These are phyloP conservation scores for Austrolebias charrua DNA, from an alignment of 2,797 vertebrate species.

Conservation along the genomic window DNA sequence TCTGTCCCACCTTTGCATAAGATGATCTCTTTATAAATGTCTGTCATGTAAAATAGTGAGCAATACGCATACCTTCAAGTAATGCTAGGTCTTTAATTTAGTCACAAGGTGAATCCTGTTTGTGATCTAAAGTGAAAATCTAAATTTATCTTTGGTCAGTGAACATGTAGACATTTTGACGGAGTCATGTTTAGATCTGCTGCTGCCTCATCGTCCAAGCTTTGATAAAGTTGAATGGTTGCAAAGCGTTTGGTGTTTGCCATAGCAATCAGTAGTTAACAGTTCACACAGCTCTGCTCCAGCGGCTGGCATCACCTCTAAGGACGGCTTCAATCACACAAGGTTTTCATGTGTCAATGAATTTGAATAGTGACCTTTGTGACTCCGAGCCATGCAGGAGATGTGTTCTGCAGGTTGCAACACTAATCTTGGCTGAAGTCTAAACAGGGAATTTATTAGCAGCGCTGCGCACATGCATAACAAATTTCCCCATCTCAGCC, in stretches of 20 bases:
- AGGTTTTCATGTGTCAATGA: slow-evolving; percentile 72
- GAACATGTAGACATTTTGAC: slow-evolving; percentile 14
- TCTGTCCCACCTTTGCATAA: no score
- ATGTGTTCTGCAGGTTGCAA: slow-evolving; percentile 66
- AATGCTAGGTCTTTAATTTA: slow-evolving; percentile 15
- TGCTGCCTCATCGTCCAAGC: slow-evolving; percentile 33
- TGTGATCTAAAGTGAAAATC: slow-evolving; percentile 11
- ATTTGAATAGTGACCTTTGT: slow-evolving; percentile 70
- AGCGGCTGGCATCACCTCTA: slow-evolving; percentile 68
- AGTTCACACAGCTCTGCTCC: slow-evolving; percentile 54
- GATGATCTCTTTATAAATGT: no score
- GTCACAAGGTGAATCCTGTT: slow-evolving; percentile 18
- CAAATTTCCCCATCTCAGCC: slow-evolving; percentile 62
- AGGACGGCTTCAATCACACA: slow-evolving; percentile 65
- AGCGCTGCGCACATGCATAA: slow-evolving; percentile 63
- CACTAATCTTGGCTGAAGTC: slow-evolving; percentile 72
- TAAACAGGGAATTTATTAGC: slow-evolving; percentile 76
- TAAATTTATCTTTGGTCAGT: slow-evolving; percentile 16
- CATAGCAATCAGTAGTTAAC: slow-evolving; percentile 62
- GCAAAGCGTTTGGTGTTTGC: slow-evolving; percentile 71
- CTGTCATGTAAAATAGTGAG: no score
- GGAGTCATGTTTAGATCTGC: slow-evolving; percentile 32
- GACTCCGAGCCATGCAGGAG: slow-evolving; percentile 51
- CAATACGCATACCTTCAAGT: no score
- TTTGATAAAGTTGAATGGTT: slow-evolving; percentile 61